Evolutionary conservation across 2,888 invertebrate species (phyloP).

Genomic region (Galerucella nymphaeae): DNA sequence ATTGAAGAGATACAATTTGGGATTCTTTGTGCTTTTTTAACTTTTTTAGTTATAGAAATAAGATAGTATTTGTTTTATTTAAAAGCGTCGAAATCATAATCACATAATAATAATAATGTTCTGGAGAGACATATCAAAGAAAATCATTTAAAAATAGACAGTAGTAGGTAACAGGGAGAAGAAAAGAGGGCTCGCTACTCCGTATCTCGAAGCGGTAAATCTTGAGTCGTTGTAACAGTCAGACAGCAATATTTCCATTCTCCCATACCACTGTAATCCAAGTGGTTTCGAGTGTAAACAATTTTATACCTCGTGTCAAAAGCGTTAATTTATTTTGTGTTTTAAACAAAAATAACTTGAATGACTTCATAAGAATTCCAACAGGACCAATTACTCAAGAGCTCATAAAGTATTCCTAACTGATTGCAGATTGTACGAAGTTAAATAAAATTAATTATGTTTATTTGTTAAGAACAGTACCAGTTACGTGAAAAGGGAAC

Average conservation of each 20-base stretch:
- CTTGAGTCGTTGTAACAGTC: conserved; percentile 28
- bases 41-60: too few relatives aligned
- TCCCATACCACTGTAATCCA: conserved; percentile 26
- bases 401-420: not conserved
- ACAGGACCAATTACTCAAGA: conserved; percentile 35
- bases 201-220: conserved; percentile 32
- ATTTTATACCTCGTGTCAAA: conserved; percentile 40
- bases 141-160: conserved; percentile 3
- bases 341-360: conserved; percentile 31
- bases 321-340: conserved; percentile 37
- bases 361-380: conserved; percentile 37
- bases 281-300: conserved; percentile 41
- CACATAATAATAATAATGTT: not conserved
- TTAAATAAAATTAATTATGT: not conserved
- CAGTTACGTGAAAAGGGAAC: not conserved
- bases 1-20: too few relatives aligned
- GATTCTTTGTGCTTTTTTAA: too few relatives aligned
- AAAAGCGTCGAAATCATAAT: not conserved
- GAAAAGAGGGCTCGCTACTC: conserved; percentile 11
- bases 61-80: too few relatives aligned
- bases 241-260: conserved; percentile 30
- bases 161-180: conserved; percentile 5
- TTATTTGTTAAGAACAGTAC: not conserved
- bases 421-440: not conserved
- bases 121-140: conserved; percentile 1